Evolutionary conservation across 2,888 invertebrate species (phyloP).

Genomic region (Phortica magna): DNA sequence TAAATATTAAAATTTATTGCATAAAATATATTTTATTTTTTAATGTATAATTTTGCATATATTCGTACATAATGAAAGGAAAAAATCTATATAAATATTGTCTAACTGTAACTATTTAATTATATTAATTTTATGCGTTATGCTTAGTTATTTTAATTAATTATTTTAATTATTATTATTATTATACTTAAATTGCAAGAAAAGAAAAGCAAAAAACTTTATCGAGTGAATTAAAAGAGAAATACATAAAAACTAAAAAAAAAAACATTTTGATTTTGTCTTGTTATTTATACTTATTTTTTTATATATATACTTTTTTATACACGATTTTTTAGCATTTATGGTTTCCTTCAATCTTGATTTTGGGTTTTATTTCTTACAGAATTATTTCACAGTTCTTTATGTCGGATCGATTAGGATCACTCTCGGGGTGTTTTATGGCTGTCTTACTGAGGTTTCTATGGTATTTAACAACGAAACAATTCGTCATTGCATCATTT

Average conservation of each 20-base stretch:
- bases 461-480: too few species aligned
- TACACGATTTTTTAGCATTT: slow-evolving; percentile 46
- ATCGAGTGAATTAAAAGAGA: slow-evolving; percentile 61
- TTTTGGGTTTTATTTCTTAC: too few species aligned
- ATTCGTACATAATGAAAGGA: slow-evolving; percentile 15
- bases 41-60: slow-evolving; percentile 37
- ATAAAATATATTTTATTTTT: slow-evolving; percentile 38
- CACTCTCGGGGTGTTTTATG: too few species aligned
- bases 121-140: slow-evolving; percentile 69
- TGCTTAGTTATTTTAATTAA: slow-evolving; percentile 64
- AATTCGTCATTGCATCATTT: too few species aligned
- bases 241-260: slow-evolving; percentile 61
- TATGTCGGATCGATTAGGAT: too few species aligned
- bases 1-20: slow-evolving; percentile 46
- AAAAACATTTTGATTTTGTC: slow-evolving; percentile 46
- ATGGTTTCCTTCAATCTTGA: slow-evolving; percentile 39
- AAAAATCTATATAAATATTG: slow-evolving; percentile 51
- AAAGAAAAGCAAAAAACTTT: slow-evolving; percentile 53
- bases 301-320: slow-evolving; percentile 30
- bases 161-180: slow-evolving; percentile 68
- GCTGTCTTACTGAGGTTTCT: too few species aligned
- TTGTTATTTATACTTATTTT: slow-evolving; percentile 60
- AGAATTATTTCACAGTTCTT: too few species aligned
- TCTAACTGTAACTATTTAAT: slow-evolving; percentile 61
- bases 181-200: slow-evolving; percentile 59